Evolutionary conservation across 2,888 invertebrate species (phyloP).

Genomic region (Orthonychiurus folsomi): DNA sequence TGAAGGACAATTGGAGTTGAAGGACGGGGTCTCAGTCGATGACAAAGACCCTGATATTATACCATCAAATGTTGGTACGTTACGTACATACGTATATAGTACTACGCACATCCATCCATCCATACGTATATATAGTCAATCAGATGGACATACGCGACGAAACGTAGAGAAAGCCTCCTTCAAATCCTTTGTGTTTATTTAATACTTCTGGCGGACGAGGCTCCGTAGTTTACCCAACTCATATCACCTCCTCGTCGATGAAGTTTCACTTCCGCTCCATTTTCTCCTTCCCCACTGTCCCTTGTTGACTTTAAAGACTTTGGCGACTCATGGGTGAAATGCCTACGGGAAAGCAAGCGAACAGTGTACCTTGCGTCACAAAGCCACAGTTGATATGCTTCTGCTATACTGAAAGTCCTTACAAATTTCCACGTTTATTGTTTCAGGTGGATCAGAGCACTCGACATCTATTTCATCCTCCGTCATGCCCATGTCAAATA

Average conservation of each 20-base stretch:
- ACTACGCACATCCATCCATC: background rate
- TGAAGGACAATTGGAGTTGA: slow-evolving; percentile 34
- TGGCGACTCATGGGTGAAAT: background rate
- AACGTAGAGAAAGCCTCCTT: background rate
- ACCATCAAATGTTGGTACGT: slow-evolving; percentile 63
- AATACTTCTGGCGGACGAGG: background rate
- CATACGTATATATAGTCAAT: background rate
- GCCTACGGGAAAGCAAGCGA: no score
- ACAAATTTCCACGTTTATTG: background rate
- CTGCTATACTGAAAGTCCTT: no score
- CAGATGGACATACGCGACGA: no score
- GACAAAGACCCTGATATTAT: slow-evolving; percentile 65
- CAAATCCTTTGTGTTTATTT: slow-evolving; percentile 1
- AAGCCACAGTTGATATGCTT: no score
- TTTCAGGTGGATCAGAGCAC: background rate
- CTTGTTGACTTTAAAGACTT: slow-evolving; percentile 1
- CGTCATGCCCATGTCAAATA: background rate
- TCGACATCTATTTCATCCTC: background rate
- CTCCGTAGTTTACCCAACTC: no score
- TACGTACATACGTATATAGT: no score
- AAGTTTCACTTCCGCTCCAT: slow-evolving; percentile 1
- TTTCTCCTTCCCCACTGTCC: background rate
- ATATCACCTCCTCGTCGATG: background rate
- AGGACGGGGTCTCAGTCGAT: slow-evolving; percentile 43
- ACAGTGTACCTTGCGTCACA: no score